phyloP scores from a whole-genome alignment of 2,113 vertebrate species.

The Dermatemys mawii region DNA sequence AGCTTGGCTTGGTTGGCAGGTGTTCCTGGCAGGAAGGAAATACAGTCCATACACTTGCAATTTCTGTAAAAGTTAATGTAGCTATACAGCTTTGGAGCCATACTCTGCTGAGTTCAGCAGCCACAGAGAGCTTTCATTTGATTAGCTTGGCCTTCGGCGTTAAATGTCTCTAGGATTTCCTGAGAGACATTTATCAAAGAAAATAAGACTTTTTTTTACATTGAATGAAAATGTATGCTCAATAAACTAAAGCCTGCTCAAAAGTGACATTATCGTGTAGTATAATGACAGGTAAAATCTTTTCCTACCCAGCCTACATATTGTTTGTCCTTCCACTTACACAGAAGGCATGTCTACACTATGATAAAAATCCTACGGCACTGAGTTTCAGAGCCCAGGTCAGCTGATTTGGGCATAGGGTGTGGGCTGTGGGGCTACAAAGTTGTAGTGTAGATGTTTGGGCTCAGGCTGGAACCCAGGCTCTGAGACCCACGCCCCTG shows the following conservation, averaged over 20 bases:
- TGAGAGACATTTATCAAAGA: background rate
- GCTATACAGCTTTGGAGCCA: background rate
- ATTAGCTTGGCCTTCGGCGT: background rate
- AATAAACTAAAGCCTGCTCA: background rate
- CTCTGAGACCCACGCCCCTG: background rate
- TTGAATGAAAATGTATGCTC: slow-evolving; percentile 28
- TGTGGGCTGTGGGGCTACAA: background rate
- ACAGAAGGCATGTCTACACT: background rate
- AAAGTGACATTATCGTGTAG: background rate
- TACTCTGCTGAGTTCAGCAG: slow-evolving; percentile 27
- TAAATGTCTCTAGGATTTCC: background rate
- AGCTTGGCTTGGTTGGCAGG: background rate
- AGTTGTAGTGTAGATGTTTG: background rate
- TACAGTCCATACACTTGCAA: background rate
- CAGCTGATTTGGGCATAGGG: background rate
- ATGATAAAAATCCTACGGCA: background rate
- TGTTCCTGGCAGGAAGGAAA: slow-evolving; percentile 15
- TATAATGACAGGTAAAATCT: background rate
- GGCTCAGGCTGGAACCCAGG: background rate
- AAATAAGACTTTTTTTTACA: background rate
- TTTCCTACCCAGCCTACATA: background rate
- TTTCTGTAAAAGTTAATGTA: background rate
- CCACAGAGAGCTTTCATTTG: background rate
- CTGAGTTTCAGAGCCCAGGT: background rate
- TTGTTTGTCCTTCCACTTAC: background rate